These are phyloP conservation scores for Dendrocincla tyrannina DNA, from an alignment of 2,797 vertebrate genomes.

Conservation along the genomic window DNA sequence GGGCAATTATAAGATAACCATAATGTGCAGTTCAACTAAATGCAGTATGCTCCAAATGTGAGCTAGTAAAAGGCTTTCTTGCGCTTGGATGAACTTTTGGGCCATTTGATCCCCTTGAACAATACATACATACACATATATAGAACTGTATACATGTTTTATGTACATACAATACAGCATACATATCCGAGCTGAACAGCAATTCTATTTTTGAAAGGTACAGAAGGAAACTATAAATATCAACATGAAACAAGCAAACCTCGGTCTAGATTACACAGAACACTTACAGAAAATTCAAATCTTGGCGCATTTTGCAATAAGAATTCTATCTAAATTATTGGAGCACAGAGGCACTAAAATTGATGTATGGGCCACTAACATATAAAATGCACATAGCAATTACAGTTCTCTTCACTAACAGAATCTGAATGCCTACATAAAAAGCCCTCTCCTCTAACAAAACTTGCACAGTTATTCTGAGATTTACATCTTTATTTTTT, in stretches of 20 bases:
- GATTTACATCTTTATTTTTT: neutral
- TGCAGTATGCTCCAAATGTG: neutral
- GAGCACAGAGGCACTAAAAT: constrained; percentile 16
- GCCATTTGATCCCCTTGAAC: neutral
- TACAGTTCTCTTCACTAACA: constrained; percentile 58
- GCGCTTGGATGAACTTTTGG: neutral
- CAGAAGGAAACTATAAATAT: neutral
- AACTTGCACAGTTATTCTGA: neutral
- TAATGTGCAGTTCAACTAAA: neutral
- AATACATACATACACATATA: neutral
- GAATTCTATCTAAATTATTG: constrained; percentile 51
- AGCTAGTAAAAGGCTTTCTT: neutral
- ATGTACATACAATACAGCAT: neutral
- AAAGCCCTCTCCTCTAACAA: neutral
- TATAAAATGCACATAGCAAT: constrained; percentile 14
- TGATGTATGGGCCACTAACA: constrained; percentile 20
- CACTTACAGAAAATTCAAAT: constrained; percentile 39
- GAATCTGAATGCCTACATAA: constrained; percentile 2
- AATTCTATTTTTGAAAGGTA: neutral
- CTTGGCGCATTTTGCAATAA: constrained; percentile 42
- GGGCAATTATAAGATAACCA: neutral
- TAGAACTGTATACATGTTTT: neutral
- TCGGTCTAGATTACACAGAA: neutral
- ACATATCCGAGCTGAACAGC: neutral
- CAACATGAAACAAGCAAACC: neutral